A percentile compares a stretch with the other conserved stretches of the same genome.
These are phyloP conservation scores for Calliopsis andreniformis DNA, from an alignment of 1,140 invertebrate species.

Conservation along the genomic window DNA sequence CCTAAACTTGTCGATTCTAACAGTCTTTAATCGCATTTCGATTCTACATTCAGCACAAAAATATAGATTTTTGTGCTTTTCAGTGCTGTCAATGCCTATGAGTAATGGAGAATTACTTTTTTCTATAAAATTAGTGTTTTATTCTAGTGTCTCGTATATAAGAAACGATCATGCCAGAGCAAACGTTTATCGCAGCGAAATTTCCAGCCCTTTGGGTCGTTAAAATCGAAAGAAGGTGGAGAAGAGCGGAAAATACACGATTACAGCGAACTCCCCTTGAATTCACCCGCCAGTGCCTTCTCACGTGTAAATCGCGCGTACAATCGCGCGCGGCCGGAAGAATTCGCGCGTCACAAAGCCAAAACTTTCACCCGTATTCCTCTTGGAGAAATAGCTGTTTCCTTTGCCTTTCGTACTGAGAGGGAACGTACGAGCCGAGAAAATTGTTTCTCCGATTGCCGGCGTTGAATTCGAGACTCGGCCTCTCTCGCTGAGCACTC, in stretches of 20 bases:
- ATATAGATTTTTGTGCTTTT: no score
- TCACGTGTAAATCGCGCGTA: conserved; percentile 35
- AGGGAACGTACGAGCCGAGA: conserved; percentile 15
- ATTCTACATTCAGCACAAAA: no score
- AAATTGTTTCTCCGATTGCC: conserved; percentile 51
- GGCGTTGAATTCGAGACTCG: conserved; percentile 35
- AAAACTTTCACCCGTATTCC: conserved; percentile 7
- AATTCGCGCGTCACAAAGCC: background rate
- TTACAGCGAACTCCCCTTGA: background rate
- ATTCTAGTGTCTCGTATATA: no score
- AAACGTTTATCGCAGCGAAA: background rate
- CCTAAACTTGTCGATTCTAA: no score
- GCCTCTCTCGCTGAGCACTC: background rate
- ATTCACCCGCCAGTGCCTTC: background rate
- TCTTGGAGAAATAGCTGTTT: conserved; percentile 21
- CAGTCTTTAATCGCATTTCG: no score
- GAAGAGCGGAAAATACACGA: background rate
- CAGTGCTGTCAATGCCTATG: no score
- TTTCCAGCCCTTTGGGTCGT: background rate
- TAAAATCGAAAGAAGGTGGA: background rate
- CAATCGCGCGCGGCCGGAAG: background rate
- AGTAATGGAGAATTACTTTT: no score
- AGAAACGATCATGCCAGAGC: background rate
- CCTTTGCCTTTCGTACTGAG: conserved; percentile 33
- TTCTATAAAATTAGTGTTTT: no score